Base-by-base conservation (phyloP, 1,140 invertebrate species). In the Riptortus pedestris region DNA sequence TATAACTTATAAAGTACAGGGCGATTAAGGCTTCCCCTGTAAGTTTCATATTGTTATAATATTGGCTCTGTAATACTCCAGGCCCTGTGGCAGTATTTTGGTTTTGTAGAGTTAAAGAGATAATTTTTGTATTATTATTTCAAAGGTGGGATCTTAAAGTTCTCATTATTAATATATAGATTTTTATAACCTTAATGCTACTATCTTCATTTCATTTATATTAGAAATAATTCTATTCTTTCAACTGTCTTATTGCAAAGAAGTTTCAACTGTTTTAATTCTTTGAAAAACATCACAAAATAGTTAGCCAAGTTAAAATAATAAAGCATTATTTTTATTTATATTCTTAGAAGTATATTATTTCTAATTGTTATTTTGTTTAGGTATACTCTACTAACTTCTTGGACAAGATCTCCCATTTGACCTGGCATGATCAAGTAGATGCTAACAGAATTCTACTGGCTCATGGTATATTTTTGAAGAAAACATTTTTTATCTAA, bases 341-440 rank as follows among this genome's bases (percentile, higher is more conserved):
- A 20, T 22, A 51, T 20, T 9, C 16, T 22, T 51, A n/a, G n/a
- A 20, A 9, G 22, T 22, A 51, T 51, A 20, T 20, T 12, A 51
- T 1, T 51, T 12, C 3, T 20, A 55, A 55, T 22, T 55, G 2
- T 20, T 51, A 1, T 51, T 51, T 1, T 12, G 16, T 26, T 55
- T 27, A 24, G 1, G 12, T 24, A 55, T 43, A 38, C 61, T 12
- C 64, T 3, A 62, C 63, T 26, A 59, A 66, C 31, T 66, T 64
- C 14, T 0, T 27, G 11, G 26, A 43, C 14, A 51, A 12, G 31
- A 43, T 57, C 7, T 59, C 45, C 18, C 69, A 70, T 60, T 22
- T 66, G 0, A 69, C 68, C 31, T 70, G 69, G 69, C 68, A 70
- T 61, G 33, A 64, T 59, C 65, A 70, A 61, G 22, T 64, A 2